Evolutionary conservation across 2,797 vertebrate genomes (phyloP), one percentile per base, ranked within the genome.

Genomic region (Phoeniculus purpureus): DNA sequence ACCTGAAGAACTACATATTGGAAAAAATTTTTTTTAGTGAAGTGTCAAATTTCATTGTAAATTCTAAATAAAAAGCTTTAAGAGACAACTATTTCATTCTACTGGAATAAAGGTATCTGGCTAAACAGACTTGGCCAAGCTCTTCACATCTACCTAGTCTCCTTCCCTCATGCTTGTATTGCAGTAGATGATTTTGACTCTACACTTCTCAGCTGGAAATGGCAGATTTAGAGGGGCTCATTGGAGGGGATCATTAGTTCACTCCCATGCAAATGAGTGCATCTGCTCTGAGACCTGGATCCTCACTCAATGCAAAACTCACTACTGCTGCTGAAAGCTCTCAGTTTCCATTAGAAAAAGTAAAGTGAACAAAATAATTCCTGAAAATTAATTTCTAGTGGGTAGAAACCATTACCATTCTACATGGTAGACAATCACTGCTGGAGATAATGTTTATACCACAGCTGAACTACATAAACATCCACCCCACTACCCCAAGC

Each of bases 271-370:
- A 96, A 95, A 93, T 81, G n/a, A 87, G 51, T 27, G 85, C 86
- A 70, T 82, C 89, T 87, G 72, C 81, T 86, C 10, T 2, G 15
- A 87, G 59, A 87, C 56, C 90, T 65, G n/a, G 56, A 60, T 89
- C 72, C 70, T 89, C 86, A 93, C 87, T 92, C 70, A 92, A 87
- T 89, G 73, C 88, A 94, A 94, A 96, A 92, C 86, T 72, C 32
- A 55, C 31, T 80, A 52, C 10, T 1, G 3, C 84, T 85, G 68
- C 4, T 82, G 51, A 48, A 89, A 79, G 60, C 34, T 88, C 90
- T 94, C 90, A 25, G 90, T 92, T 93, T 84, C 91, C 89, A 55
- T 87, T 45, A 90, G 91, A 56, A 89, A 88, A 83, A 88, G 82
- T 60, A 94, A 93, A 87, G 78, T 78, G 51, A 92, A 77, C 34